Percentiles rank a stretch among this genome's conserved stretches.
Conservation (phyloP, 1,140 invertebrate species). For the Euura lappo region DNA sequence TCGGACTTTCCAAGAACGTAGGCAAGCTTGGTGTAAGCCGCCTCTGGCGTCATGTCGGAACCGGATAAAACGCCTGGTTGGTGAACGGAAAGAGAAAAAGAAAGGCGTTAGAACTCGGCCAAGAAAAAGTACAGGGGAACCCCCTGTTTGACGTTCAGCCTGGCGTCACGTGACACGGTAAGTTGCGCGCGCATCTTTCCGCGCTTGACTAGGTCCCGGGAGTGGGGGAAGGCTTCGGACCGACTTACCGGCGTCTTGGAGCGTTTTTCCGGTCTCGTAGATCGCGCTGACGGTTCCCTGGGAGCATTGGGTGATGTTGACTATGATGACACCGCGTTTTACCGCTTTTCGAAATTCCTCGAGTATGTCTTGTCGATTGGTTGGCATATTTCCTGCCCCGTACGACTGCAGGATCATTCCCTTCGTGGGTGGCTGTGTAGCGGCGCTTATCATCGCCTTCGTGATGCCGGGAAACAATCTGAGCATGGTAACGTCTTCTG, state of each 20-base stretch:
- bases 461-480: constrained; percentile 92
- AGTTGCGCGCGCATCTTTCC: too few species aligned
- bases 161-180: too few species aligned
- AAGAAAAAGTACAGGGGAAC: constrained; percentile 14
- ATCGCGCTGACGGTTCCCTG: constrained; percentile 76
- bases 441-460: constrained; percentile 76
- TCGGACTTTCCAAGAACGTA: constrained; percentile 89
- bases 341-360: constrained; percentile 76
- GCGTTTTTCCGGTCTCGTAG: constrained; percentile 80
- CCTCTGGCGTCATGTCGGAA: constrained; percentile 94
- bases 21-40: constrained; percentile 88
- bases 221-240: constrained; percentile 40
- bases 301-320: constrained; percentile 92
- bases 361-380: constrained; percentile 82
- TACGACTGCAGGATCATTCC: constrained; percentile 93
- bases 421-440: constrained; percentile 83
- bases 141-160: background rate
- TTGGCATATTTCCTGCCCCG: constrained; percentile 91
- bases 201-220: background rate
- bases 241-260: constrained; percentile 43
- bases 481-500: constrained; percentile 84
- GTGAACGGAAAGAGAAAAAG: constrained; percentile 6
- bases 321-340: constrained; percentile 82
- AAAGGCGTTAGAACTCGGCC: background rate
- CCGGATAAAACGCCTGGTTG: constrained; percentile 81